Evolutionary conservation across 2,797 vertebrate species (phyloP), one percentile per base, ranked within the genome.

Genomic region (Hoplostethus mediterraneus): DNA sequence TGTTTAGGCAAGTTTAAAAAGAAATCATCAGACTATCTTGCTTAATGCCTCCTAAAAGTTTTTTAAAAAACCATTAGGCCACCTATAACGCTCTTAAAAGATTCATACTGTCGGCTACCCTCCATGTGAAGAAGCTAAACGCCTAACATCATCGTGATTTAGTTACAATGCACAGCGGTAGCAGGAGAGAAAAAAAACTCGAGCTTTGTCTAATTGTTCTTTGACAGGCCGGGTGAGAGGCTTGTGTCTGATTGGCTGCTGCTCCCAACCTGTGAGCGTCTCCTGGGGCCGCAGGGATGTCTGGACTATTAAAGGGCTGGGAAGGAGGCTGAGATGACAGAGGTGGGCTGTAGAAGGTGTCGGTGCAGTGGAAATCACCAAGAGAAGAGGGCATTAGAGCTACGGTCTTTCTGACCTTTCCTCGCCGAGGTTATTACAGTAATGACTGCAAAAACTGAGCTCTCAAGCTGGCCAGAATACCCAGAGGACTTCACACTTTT

Each of bases 121-220:
- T 81, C 82, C 81, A 85, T 73, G 82, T 65, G 54, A 33, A 71
- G 67, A 85, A 71, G 28, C 28, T 28, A 28, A 84, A 88, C 80
- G 53, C 28, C 17, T 31, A 87, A 88, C 79, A 84, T 79, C 67
- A 83, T 83, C 71, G 83, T 91, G 91, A 91, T 90, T 89, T 89
- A 91, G 86, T 90, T 91, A 92, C 92, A 93, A 92, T 80, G 63
- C 76, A 92, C 90, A 92, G 92, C 79, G 47, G 86, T 54, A 31
- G 28, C 44, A 42, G 21, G 12, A 38, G 71, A 67, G 36, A 8
- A 59, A 68, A 79, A 82, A 80, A 87, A 82, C 77, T 86, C 28
- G 52, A 66, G 79, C 91, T 87, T 90, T 89, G 84, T 89, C 42
- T 84, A 84, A 89, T 92, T 93, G 89, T 91, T 86, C 85, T 79